phyloP scores from a whole-genome alignment of 1,140 invertebrate genomes.

The Aphaenogaster floridana region DNA sequence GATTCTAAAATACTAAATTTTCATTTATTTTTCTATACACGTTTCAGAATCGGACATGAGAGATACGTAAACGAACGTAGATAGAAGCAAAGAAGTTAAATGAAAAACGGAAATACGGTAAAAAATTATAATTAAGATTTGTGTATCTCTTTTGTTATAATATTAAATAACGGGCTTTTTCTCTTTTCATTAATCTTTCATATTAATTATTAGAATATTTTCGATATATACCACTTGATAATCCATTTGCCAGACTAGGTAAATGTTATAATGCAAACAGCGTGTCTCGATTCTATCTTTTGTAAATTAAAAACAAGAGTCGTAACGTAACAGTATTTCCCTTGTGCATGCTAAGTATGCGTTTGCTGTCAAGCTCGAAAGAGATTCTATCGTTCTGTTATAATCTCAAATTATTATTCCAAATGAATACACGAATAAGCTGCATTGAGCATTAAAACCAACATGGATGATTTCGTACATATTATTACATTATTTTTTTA shows the following conservation, averaged over 20 bases:
- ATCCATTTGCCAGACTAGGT: neutral
- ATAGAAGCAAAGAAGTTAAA: neutral
- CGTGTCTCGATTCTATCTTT: neutral
- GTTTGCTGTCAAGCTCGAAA: neutral
- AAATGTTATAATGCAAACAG: neutral
- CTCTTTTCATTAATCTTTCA: neutral
- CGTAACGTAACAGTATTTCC: neutral
- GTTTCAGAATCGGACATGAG: neutral
- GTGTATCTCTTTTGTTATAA: neutral
- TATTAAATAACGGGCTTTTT: neutral
- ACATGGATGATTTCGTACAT: neutral
- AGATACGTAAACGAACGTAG: neutral
- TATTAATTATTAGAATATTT: neutral
- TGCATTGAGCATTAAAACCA: neutral
- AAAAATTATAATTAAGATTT: neutral
- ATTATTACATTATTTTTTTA: conserved; percentile 1
- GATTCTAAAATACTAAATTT: neutral
- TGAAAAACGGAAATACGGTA: neutral
- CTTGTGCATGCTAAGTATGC: conserved; percentile 4
- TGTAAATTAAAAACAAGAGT: neutral
- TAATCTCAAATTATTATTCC: neutral
- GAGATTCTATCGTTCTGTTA: neutral
- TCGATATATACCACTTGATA: neutral
- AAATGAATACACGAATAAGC: neutral
- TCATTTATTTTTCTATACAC: neutral